phyloP scores from a whole-genome alignment of 2,888 invertebrate species.

The Blomia tropicalis region DNA sequence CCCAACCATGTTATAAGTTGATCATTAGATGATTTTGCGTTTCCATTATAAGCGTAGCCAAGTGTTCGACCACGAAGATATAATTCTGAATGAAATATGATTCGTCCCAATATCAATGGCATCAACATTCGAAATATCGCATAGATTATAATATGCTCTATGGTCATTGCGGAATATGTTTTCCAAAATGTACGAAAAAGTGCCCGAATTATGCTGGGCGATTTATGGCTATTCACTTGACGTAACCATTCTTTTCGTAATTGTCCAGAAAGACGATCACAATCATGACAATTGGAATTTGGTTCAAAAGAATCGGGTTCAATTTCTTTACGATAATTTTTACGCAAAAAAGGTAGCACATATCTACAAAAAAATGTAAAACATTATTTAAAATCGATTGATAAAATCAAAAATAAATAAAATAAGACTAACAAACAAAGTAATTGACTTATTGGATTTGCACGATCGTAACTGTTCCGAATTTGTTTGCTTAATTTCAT shows the following conservation, averaged over 20 bases:
- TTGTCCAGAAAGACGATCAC: background rate
- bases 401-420: background rate
- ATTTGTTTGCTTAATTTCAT: too few species aligned
- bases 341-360: background rate
- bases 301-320: background rate
- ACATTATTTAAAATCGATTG: background rate
- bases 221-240: background rate
- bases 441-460: too few species aligned
- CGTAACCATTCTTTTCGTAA: background rate
- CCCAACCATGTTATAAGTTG: background rate
- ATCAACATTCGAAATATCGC: background rate
- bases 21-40: background rate
- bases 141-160: background rate
- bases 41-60: background rate
- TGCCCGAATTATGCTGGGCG: slow-evolving; percentile 4
- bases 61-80: background rate
- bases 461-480: too few species aligned
- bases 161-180: background rate
- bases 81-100: slow-evolving; percentile 11
- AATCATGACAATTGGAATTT: background rate
- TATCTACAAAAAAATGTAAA: background rate
- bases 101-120: background rate
- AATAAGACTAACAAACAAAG: background rate
- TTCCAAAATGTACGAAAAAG: background rate
- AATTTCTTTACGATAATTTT: background rate